phyloP scores from a whole-genome alignment of 2,113 vertebrate species.

The Halcyon malimbica region DNA sequence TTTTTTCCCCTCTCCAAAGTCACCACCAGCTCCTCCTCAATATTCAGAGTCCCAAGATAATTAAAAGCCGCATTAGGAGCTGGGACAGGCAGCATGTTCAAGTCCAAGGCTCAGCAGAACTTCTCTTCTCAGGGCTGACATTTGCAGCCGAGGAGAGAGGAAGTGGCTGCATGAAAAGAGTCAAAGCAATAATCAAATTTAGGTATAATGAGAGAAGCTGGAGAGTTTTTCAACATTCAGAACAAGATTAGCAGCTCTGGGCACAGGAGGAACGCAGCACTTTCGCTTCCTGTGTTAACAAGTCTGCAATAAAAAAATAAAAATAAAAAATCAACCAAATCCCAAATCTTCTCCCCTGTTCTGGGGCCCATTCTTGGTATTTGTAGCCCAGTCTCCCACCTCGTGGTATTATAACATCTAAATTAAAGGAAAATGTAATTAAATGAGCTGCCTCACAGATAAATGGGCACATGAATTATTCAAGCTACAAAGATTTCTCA shows the following conservation, averaged over 20 bases:
- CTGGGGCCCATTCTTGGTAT: neutral
- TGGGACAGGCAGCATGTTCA: fast-evolving
- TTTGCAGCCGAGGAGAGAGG: neutral
- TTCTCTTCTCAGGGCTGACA: neutral
- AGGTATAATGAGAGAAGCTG: neutral
- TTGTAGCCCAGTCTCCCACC: neutral
- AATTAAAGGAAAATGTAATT: neutral
- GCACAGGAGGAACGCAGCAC: fast-evolving
- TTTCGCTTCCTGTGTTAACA: neutral
- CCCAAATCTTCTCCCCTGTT: neutral
- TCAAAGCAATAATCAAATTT: neutral
- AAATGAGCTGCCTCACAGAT: neutral
- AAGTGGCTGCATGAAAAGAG: neutral
- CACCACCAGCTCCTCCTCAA: neutral
- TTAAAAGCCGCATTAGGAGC: neutral
- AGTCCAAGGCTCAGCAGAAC: neutral
- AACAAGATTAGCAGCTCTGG: neutral
- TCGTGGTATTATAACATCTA: neutral
- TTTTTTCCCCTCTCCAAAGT: neutral
- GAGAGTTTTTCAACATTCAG: neutral
- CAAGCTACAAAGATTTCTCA: neutral
- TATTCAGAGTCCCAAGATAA: neutral
- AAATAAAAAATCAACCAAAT: neutral
- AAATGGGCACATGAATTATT: neutral
- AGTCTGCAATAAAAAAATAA: neutral